phyloP scores from a whole-genome alignment of 1,140 invertebrate species.

The Halesus radiatus region DNA sequence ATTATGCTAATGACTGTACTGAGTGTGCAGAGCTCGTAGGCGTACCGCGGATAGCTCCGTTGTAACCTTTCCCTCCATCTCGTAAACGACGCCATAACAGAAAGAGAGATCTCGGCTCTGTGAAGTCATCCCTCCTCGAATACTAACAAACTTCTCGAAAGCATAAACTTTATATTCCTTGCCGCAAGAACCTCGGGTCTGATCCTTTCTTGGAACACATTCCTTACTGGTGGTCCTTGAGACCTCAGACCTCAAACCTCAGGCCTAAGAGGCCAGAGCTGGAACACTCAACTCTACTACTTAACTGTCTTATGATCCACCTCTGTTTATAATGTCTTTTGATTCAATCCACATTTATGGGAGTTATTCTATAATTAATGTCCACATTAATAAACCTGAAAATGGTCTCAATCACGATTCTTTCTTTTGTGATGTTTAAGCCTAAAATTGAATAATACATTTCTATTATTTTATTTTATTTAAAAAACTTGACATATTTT shows the following conservation, averaged over 20 bases:
- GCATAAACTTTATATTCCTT: constrained; percentile 53
- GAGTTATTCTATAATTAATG: neutral
- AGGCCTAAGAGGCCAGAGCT: neutral
- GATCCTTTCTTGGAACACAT: constrained; percentile 54
- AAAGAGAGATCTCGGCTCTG: neutral
- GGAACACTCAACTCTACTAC: neutral
- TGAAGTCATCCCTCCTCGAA: constrained; percentile 39
- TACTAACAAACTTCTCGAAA: constrained; percentile 48
- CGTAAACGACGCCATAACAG: neutral
- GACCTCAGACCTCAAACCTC: neutral
- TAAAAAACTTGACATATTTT: constrained; percentile 8
- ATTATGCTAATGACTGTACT: neutral
- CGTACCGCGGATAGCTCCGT: neutral
- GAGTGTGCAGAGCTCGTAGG: neutral
- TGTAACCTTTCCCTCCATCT: too few species aligned
- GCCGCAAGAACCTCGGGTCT: constrained; percentile 43
- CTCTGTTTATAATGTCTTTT: too few species aligned
- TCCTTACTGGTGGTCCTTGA: constrained; percentile 49
- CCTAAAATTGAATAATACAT: too few species aligned
- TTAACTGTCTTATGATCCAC: too few species aligned
- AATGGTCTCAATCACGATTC: too few species aligned
- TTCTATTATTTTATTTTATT: too few species aligned
- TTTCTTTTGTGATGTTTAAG: too few species aligned
- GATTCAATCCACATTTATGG: neutral
- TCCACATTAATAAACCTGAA: too few species aligned